Evolutionary conservation across 2,113 vertebrate genomes (phyloP).

Genomic region (Nestor notabilis): DNA sequence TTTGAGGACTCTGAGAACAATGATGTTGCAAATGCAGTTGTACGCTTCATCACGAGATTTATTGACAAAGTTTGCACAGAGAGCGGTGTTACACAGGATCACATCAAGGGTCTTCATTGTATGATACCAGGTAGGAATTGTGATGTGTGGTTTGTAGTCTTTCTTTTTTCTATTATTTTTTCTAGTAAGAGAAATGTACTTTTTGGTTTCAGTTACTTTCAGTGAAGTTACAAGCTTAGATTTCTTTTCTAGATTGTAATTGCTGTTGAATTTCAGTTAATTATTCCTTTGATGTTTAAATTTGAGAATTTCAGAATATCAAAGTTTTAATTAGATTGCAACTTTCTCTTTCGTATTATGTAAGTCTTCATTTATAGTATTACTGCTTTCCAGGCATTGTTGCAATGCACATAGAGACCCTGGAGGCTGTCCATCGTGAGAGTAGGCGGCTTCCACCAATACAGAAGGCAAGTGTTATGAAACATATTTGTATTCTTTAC

Average conservation of each 20-base stretch:
- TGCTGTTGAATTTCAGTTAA: neutral
- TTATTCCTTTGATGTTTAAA: neutral
- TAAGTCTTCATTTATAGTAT: constrained; percentile 16
- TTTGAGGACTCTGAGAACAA: constrained; percentile 96
- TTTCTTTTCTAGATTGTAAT: neutral
- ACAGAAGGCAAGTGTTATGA: constrained; percentile 87
- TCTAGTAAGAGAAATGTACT: neutral
- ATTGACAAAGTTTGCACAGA: constrained; percentile 98
- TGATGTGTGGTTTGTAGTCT: neutral
- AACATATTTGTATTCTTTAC: constrained; percentile 22
- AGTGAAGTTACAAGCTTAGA: neutral
- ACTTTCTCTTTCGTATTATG: neutral
- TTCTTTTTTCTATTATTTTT: neutral
- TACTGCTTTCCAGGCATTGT: constrained; percentile 87
- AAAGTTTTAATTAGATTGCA: neutral
- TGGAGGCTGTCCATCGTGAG: constrained; percentile 95
- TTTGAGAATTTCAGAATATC: neutral
- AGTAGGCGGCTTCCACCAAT: constrained; percentile 95
- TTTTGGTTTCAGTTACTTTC: neutral
- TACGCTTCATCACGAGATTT: constrained; percentile 93
- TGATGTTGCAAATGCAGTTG: constrained; percentile 93
- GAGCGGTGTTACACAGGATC: constrained; percentile 95
- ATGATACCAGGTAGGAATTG: constrained; percentile 93
- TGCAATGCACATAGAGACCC: constrained; percentile 96
- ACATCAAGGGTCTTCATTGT: constrained; percentile 95